phyloP scores from a whole-genome alignment of 1,140 invertebrate species.

The Uloborus diversus region DNA sequence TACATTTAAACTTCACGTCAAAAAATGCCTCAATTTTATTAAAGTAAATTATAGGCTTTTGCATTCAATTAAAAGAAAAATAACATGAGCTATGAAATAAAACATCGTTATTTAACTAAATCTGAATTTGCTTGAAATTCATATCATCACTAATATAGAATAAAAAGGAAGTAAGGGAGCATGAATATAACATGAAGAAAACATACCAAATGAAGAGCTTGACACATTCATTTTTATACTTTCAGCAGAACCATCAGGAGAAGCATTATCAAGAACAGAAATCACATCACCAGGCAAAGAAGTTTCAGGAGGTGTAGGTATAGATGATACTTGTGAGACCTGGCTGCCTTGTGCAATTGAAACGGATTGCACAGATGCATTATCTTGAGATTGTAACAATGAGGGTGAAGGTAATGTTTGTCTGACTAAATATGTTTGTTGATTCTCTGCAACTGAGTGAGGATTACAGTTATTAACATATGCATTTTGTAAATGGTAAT shows the following conservation, averaged over 20 bases:
- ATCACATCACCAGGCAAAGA: slow-evolving; percentile 18
- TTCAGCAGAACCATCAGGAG: slow-evolving; percentile 22
- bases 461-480: slow-evolving; percentile 31
- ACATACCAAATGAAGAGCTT: slow-evolving; percentile 50
- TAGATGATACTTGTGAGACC: slow-evolving; percentile 43
- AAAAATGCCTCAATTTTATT: too few relatives aligned
- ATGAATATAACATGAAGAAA: too few relatives aligned
- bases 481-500: slow-evolving; percentile 37
- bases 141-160: too few relatives aligned
- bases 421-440: slow-evolving; percentile 31
- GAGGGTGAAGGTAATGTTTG: slow-evolving; percentile 3
- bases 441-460: slow-evolving; percentile 12
- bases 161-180: too few relatives aligned
- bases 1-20: too few relatives aligned
- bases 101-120: too few relatives aligned
- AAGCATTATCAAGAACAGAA: slow-evolving; percentile 1
- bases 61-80: too few relatives aligned
- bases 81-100: too few relatives aligned
- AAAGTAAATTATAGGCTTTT: too few relatives aligned
- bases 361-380: slow-evolving; percentile 21
- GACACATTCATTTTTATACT: slow-evolving; percentile 39
- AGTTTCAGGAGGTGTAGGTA: slow-evolving; percentile 53
- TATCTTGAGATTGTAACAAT: slow-evolving; percentile 3
- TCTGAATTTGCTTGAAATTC: too few relatives aligned
- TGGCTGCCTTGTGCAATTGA: slow-evolving; percentile 7